Conservation (phyloP, 2,113 vertebrate genomes). For the Charadrius vociferus region DNA sequence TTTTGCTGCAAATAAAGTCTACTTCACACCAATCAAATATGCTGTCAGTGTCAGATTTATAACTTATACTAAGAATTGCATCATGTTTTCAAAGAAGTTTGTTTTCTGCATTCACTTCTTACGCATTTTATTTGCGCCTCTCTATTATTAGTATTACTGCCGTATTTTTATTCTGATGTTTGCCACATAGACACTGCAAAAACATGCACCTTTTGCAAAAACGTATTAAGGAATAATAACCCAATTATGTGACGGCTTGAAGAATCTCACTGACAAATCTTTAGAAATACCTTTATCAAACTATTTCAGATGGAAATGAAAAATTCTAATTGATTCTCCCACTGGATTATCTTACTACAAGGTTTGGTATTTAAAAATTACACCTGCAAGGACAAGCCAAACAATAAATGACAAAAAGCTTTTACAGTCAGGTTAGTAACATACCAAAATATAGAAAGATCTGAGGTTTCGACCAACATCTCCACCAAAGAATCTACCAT, state of each 20-base stretch:
- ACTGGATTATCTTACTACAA: not conserved
- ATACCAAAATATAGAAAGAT: conserved; percentile 98
- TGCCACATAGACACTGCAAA: not conserved
- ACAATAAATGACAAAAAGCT: not conserved
- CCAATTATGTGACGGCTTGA: not conserved
- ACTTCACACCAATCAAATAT: not conserved
- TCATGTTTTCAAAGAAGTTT: not conserved
- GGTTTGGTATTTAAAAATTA: not conserved
- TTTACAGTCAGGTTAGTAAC: conserved; percentile 14
- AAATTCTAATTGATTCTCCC: not conserved
- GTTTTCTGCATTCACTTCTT: not conserved
- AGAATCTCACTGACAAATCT: not conserved
- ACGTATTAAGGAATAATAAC: not conserved
- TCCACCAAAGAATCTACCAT: conserved; percentile 99
- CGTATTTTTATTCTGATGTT: not conserved
- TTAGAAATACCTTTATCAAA: not conserved
- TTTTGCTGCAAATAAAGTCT: not conserved
- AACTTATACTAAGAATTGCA: not conserved
- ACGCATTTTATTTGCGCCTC: not conserved
- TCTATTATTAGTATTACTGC: not conserved
- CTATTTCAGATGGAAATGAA: not conserved
- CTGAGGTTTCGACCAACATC: conserved; percentile 98
- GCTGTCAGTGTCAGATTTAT: not conserved
- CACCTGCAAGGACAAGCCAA: not conserved
- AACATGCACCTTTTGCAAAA: not conserved